These are phyloP conservation scores for Cephalopholis sonnerati DNA, from an alignment of 2,113 vertebrate species.

Conservation along the genomic window DNA sequence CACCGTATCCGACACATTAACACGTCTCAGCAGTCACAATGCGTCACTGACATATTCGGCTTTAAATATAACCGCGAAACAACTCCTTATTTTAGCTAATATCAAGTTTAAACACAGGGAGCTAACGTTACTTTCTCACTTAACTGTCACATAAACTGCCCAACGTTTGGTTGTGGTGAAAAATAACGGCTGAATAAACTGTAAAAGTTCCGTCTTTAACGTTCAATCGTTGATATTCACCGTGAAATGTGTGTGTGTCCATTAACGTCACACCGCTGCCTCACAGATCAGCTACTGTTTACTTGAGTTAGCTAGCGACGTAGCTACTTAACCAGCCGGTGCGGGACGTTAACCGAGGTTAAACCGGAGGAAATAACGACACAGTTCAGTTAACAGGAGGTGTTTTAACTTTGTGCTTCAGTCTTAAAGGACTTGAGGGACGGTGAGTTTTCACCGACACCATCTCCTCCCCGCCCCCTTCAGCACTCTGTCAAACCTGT, in stretches of 20 bases:
- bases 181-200: not conserved
- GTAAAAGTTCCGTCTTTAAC: slow-evolving; percentile 29
- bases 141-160: not conserved
- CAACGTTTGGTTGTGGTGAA: not conserved
- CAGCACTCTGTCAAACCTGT: slow-evolving; percentile 5
- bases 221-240: not conserved
- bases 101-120: not conserved
- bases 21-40: not conserved
- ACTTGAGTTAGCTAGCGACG: slow-evolving; percentile 10
- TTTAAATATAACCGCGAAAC: not conserved
- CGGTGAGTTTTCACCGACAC: slow-evolving; percentile 14
- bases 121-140: not conserved
- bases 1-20: not conserved
- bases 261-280: not conserved
- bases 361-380: not conserved
- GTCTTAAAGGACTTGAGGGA: not conserved
- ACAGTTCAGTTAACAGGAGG: not conserved
- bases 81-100: not conserved
- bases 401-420: slow-evolving; percentile 12
- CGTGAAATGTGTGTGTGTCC: not conserved
- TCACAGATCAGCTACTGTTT: not conserved
- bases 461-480: slow-evolving; percentile 24
- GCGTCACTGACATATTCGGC: not conserved
- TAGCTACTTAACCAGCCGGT: slow-evolving; percentile 1
- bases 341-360: not conserved